Evolutionary conservation across 2,888 invertebrate species (phyloP).

Genomic region (Idaea biselata): DNA sequence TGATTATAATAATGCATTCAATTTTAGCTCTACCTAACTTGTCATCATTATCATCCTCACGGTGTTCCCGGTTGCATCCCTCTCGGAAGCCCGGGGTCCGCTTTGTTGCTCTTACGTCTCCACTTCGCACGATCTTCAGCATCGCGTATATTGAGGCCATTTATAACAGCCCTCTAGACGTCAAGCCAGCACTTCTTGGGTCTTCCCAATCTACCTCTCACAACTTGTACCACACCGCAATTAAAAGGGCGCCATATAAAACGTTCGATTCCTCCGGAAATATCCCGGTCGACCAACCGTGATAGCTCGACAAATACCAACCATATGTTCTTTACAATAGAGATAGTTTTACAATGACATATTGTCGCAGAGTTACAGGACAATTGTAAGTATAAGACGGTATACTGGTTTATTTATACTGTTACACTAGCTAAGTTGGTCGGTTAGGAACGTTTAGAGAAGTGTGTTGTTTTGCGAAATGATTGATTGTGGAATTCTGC

Average conservation of each 20-base stretch:
- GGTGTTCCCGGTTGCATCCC: no score
- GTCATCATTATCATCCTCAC: no score
- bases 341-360: constrained; percentile 8
- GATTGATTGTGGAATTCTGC: no score
- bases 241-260: constrained; percentile 49
- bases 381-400: not conserved
- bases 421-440: not conserved
- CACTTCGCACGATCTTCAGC: no score
- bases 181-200: no score
- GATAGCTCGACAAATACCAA: constrained; percentile 24
- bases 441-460: not conserved
- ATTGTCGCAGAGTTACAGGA: constrained; percentile 14
- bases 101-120: no score
- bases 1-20: no score
- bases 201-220: no score
- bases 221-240: constrained; percentile 12
- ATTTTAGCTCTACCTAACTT: no score
- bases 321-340: constrained; percentile 10
- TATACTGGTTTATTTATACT: not conserved
- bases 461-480: not conserved
- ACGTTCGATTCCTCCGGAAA: constrained; percentile 65
- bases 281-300: constrained; percentile 66
- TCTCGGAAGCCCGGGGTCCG: no score
- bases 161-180: no score
- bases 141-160: no score